Base-by-base conservation (phyloP, 2,797 vertebrate genomes). In the Coregonus ussuriensis region DNA sequence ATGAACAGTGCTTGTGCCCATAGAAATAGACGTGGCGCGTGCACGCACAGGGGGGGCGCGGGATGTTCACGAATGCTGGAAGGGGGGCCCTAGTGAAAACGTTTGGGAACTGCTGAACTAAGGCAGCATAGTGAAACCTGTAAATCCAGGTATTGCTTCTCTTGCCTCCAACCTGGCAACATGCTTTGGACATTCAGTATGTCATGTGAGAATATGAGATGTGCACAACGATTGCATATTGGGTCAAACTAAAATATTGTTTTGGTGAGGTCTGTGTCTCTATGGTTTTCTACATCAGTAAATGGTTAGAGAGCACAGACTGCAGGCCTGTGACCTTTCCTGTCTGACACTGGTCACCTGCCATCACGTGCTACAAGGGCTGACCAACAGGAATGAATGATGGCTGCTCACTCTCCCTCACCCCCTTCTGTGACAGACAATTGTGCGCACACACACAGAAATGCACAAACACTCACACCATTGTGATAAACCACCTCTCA, bases 261-360 rank as follows among this genome's bases (percentile, higher is more conserved):
- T 41, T 41, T 41, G 37, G 37, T 41, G 6, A 47, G 41, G 41
- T 47, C 41, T 47, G 41, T 47, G 82, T 80, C 75, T 76, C 76
- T 77, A 77, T 79, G 84, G 72, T 74, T 75, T 88, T 83, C 77
- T 80, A 86, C 67, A 81, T 81, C 72, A 83, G 77, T 80, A 80
- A 85, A 47, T 79, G 71, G 76, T 68, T 78, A 78, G 81, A 78
- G 52, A 66, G 67, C 31, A 41, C 56, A 79, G 82, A 82, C 81
- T 62, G 85, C 81, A 77, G 85, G 83, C 78, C 84, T 47, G 31
- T 88, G 90, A 92, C 91, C 91, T 93, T 90, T 87, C 83, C 87
- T 91, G 89, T 91, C 90, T 86, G 80, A 85, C 88, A 85, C 84
- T 85, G 90, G 87, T 90, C 89, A 90, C 83, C 89, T 89, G 87